Conservation (phyloP, 2,797 vertebrate genomes). For the Miopithecus talapoin region DNA sequence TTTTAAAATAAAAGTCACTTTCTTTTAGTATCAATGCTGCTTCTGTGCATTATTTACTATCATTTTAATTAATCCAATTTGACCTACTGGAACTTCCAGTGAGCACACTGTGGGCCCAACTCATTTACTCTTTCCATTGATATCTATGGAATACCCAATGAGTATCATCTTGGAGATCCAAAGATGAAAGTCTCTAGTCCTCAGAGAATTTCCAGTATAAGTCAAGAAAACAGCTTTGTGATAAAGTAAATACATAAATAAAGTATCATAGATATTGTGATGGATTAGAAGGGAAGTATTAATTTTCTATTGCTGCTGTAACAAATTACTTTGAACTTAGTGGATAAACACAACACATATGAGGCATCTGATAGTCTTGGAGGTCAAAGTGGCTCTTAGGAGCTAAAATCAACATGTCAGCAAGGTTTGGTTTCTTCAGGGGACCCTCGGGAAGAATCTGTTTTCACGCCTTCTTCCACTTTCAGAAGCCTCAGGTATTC, state of each 20-base stretch:
- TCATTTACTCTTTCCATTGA: background rate
- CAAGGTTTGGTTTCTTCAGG: background rate
- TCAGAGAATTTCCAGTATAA: background rate
- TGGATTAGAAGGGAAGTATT: background rate
- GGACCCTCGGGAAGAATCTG: too few relatives aligned
- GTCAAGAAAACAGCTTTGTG: background rate
- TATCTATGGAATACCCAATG: too few relatives aligned
- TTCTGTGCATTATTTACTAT: background rate
- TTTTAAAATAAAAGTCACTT: background rate
- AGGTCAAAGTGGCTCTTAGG: background rate
- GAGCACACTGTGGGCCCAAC: background rate
- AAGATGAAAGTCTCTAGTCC: background rate
- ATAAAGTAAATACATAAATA: background rate
- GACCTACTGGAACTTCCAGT: background rate
- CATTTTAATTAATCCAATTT: background rate
- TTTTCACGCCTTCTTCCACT: background rate
- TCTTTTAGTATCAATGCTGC: background rate
- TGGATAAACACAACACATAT: background rate
- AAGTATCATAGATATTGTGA: background rate
- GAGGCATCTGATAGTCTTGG: background rate
- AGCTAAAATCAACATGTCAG: background rate
- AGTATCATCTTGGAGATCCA: background rate
- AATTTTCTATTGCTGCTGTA: too few relatives aligned
- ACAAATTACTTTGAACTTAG: background rate
- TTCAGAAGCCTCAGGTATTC: background rate